Conservation (phyloP, 64 coral and sea anemone genomes). For the Montipora efflorescens region DNA sequence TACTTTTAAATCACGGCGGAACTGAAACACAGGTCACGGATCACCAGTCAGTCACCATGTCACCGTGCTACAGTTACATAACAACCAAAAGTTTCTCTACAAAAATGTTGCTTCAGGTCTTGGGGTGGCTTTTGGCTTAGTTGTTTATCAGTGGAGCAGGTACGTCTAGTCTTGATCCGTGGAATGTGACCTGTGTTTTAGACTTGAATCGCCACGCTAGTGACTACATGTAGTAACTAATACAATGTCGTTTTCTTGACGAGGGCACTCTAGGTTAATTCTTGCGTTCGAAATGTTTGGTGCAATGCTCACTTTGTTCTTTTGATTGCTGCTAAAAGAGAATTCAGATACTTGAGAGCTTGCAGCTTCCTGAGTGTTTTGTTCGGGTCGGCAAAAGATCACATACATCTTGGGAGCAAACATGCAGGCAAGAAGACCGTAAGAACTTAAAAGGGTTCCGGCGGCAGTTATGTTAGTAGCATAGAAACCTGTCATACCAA, state of each 20-base stretch:
- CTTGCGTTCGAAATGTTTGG: neutral
- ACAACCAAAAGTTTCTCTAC: too few relatives aligned
- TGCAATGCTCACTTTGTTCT: neutral
- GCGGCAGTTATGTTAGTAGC: slow-evolving; percentile 6
- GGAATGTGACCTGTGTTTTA: too few relatives aligned
- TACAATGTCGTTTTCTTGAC: neutral
- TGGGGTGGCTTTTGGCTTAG: too few relatives aligned
- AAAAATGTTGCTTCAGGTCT: too few relatives aligned
- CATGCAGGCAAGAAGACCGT: slow-evolving; percentile 60
- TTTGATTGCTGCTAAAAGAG: neutral
- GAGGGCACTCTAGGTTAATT: neutral
- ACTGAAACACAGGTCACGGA: too few relatives aligned
- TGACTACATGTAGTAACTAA: too few relatives aligned
- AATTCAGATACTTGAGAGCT: slow-evolving; percentile 19
- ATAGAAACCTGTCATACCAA: neutral
- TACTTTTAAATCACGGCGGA: too few relatives aligned
- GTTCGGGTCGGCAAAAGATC: slow-evolving; percentile 42
- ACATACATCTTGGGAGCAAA: slow-evolving; percentile 69
- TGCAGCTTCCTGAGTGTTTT: slow-evolving; percentile 37
- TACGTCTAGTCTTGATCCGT: too few relatives aligned
- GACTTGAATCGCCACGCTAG: too few relatives aligned
- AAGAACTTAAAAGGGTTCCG: slow-evolving; percentile 8
- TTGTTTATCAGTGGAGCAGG: too few relatives aligned
- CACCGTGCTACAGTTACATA: too few relatives aligned
- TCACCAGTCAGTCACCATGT: too few relatives aligned